Base-by-base conservation (phyloP, 2,888 invertebrate species). In the Meloe dianella region DNA sequence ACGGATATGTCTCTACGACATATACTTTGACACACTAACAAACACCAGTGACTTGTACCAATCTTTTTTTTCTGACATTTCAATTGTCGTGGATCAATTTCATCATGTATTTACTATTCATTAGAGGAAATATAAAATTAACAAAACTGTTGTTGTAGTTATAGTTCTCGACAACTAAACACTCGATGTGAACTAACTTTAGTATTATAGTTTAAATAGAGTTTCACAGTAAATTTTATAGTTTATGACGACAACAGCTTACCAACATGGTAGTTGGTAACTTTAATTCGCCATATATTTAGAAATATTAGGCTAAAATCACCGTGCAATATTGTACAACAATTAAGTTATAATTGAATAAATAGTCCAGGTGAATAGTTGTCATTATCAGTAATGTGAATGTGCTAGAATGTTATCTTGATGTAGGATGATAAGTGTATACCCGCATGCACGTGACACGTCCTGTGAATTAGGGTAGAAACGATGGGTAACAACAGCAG, bases 381-480 rank as follows among this genome's bases (percentile, higher is more conserved):
- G 38, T 17, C 47, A 47, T 47, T 47, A 47, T 47, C 47, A 47
- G 47, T 3, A 47, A 47, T 47, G 20, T 22, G 47, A 47, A 58
- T 58, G n/a, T 20, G 58, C 12, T n/a, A 30, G 20, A 58, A 22
- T 58, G 32, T 14, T n/a, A 22, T 58, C 32, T 20, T 35, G 58
- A 58, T 58, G 32, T 63, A 51, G 56, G 30, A 62, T 32, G 62
- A 57, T 35, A 51, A 54, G 66, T 66, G 41, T 58, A 32, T 57
- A 57, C 67, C 67, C 67, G 67, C 67, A 67, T 67, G 64, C 60
- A 51, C 35, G 47, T 64, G 66, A 63, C 67, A 64, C 20, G 65
- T 64, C 57, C 47, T 57, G 63, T 60, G 63, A 66, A 63, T 59
- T 54, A 60, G 66, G 57, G 66, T 62, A 54, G 59, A 62, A 66